Conservation (phyloP, 1,140 invertebrate species). For the Chionoecetes opilio region DNA sequence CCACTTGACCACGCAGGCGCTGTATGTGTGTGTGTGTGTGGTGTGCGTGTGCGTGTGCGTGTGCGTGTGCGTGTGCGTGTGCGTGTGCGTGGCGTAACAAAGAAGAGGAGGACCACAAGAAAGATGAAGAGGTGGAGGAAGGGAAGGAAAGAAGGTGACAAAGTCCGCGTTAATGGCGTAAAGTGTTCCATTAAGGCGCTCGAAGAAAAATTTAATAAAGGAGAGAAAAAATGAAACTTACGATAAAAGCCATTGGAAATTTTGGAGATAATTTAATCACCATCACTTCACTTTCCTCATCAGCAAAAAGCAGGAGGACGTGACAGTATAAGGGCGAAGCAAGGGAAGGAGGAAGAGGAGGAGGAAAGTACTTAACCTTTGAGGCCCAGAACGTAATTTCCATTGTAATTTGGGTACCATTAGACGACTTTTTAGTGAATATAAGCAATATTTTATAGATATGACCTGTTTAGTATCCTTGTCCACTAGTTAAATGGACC, state of each 20-base stretch:
- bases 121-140: neutral
- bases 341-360: neutral
- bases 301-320: neutral
- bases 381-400: no score
- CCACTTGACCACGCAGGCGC: no score
- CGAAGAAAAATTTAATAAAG: neutral
- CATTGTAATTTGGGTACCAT: no score
- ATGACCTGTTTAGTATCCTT: no score
- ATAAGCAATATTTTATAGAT: no score
- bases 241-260: constrained; percentile 9
- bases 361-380: no score
- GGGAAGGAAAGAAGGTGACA: neutral
- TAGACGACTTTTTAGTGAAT: no score
- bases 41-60: no score
- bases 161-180: neutral
- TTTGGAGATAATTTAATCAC: neutral
- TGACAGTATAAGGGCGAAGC: neutral
- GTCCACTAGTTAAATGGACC: no score
- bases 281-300: constrained; percentile 18
- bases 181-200: neutral
- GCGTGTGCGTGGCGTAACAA: neutral
- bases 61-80: no score
- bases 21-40: no score
- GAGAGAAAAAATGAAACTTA: neutral
- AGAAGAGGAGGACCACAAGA: neutral